Percentiles rank a stretch among this genome's conserved stretches.
Evolutionary conservation across 2,888 invertebrate genomes (phyloP).

Genomic region (Euphydryas editha): DNA sequence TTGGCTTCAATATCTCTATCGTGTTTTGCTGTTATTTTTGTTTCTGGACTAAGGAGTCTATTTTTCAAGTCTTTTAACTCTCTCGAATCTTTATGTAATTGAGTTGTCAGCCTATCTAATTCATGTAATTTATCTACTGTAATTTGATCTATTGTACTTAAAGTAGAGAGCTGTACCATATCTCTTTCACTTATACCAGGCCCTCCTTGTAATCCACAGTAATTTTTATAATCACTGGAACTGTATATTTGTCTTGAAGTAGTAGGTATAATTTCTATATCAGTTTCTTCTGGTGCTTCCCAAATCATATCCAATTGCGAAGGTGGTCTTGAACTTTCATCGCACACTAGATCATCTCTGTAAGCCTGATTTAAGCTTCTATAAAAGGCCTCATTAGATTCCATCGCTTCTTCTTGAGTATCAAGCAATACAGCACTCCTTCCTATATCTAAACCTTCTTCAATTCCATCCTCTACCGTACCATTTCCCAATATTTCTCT

Average conservation of each 20-base stretch:
- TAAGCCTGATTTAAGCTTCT: conserved; percentile 94
- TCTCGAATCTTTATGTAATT: conserved; percentile 90
- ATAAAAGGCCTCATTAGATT: conserved; percentile 94
- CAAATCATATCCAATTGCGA: conserved; percentile 94
- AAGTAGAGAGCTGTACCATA: conserved; percentile 88
- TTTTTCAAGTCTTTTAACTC: conserved; percentile 90
- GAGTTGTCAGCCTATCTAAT: conserved; percentile 89
- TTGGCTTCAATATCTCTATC: conserved; percentile 84
- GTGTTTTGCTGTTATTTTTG: conserved; percentile 69
- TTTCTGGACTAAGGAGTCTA: conserved; percentile 87
- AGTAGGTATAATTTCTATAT: conserved; percentile 81
- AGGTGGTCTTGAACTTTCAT: conserved; percentile 85
- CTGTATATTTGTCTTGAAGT: conserved; percentile 87
- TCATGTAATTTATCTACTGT: conserved; percentile 91
- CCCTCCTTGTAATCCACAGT: conserved; percentile 86
- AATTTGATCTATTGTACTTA: conserved; percentile 90
- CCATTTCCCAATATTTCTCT: conserved; percentile 87
- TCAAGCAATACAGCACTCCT: conserved; percentile 69
- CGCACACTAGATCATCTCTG: conserved; percentile 89
- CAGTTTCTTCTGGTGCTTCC: conserved; percentile 91
- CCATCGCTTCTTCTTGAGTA: conserved; percentile 81
- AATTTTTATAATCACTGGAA: conserved; percentile 90
- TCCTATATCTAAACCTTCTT: conserved; percentile 85
- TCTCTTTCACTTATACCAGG: conserved; percentile 91
- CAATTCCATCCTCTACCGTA: conserved; percentile 86